phyloP scores from a whole-genome alignment of 2,797 vertebrate genomes.

The Helostoma temminkii region DNA sequence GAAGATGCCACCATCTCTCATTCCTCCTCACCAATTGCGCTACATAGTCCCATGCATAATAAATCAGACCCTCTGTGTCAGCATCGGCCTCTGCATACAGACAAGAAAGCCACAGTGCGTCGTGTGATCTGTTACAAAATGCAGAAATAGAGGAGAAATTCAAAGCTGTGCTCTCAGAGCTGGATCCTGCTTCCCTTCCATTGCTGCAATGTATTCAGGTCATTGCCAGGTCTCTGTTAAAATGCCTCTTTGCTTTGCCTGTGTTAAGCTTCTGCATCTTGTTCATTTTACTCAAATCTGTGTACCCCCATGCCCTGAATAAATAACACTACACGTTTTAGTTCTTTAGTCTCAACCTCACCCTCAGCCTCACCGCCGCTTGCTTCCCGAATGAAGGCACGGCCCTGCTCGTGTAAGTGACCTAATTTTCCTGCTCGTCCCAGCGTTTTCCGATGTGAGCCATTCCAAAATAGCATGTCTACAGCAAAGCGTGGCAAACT shows the following conservation, averaged over 20 bases:
- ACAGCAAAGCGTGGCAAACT: conserved; percentile 83
- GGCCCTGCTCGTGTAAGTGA: conserved; percentile 82
- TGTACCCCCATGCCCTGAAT: conserved; percentile 63
- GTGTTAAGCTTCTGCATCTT: conserved; percentile 54
- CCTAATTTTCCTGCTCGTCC: conserved; percentile 84
- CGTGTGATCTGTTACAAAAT: conserved; percentile 59
- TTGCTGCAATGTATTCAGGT: conserved; percentile 71
- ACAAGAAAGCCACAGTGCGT: conserved; percentile 46
- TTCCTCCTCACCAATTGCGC: conserved; percentile 54
- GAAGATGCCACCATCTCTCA: conserved; percentile 62
- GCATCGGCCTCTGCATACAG: conserved; percentile 52
- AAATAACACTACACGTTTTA: conserved; percentile 63
- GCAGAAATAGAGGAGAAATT: conserved; percentile 56
- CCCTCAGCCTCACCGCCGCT: conserved; percentile 29
- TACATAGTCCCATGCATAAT: conserved; percentile 71
- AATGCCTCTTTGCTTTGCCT: conserved; percentile 42
- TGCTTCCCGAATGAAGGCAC: conserved; percentile 58
- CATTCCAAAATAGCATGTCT: conserved; percentile 84
- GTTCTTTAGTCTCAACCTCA: conserved; percentile 66
- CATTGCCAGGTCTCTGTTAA: conserved; percentile 59
- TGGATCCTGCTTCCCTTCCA: conserved; percentile 37
- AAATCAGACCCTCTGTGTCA: conserved; percentile 66
- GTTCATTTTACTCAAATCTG: conserved; percentile 64
- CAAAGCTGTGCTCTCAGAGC: conserved; percentile 47
- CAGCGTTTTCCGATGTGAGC: conserved; percentile 79